Evolutionary conservation across 2,797 vertebrate genomes (phyloP).

Genomic region (Garrulus glandarius): DNA sequence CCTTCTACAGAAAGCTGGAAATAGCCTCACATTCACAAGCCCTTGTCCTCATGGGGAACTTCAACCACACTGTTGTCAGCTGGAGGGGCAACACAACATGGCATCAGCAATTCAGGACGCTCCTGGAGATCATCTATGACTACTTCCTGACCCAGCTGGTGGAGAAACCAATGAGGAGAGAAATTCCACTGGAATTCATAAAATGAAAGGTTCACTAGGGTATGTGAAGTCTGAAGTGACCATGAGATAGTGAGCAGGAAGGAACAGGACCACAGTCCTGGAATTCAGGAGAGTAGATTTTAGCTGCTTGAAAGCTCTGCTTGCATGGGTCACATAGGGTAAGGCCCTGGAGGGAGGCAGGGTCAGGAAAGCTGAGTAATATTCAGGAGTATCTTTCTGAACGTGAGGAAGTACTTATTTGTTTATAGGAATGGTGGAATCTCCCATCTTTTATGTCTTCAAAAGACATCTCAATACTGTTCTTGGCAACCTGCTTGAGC

Average conservation of each 20-base stretch:
- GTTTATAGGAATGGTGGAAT: fast-evolving
- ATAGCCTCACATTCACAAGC: background rate
- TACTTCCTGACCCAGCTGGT: background rate
- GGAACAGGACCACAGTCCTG: background rate
- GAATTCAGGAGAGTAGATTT: background rate
- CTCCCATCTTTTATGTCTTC: background rate
- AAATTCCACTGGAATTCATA: background rate
- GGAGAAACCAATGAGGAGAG: background rate
- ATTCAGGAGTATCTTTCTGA: background rate
- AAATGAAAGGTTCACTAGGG: background rate
- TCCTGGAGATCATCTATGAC: background rate
- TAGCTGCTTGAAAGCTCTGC: background rate
- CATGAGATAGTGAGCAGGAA: background rate
- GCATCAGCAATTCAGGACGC: background rate
- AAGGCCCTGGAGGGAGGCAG: background rate
- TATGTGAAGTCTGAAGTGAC: background rate
- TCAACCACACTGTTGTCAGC: background rate
- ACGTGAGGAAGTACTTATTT: background rate
- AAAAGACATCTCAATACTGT: background rate
- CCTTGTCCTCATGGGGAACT: background rate
- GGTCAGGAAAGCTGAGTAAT: background rate
- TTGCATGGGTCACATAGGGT: background rate
- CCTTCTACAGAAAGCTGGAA: background rate
- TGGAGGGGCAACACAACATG: background rate
- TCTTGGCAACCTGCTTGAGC: background rate